Conservation (phyloP, 2,113 vertebrate species). For the Promerops cafer region DNA sequence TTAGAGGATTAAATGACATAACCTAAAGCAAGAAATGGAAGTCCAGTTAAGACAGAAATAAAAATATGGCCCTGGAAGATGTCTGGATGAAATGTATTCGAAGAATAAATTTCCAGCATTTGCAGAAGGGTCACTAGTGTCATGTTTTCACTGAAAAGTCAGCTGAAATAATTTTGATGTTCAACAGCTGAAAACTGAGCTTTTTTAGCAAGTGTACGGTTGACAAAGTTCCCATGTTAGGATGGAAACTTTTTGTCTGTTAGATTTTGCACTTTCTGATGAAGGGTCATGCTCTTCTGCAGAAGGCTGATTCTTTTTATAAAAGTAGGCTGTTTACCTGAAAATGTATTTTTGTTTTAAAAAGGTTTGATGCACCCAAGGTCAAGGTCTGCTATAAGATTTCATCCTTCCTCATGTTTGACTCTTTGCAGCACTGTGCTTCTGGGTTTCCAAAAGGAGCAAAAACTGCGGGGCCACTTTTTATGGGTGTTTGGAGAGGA, state of each 20-base stretch:
- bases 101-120: not conserved
- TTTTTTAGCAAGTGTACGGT: not conserved
- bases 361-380: not conserved
- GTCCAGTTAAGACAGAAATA: not conserved
- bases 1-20: not conserved
- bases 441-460: not conserved
- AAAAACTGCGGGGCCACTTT: not conserved
- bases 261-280: not conserved
- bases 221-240: not conserved
- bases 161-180: not conserved
- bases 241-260: not conserved
- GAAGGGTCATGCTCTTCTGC: not conserved
- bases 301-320: not conserved
- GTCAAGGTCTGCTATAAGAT: not conserved
- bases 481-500: slow-evolving; percentile 12
- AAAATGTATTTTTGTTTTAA: not conserved
- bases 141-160: not conserved
- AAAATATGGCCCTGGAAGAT: not conserved
- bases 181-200: not conserved
- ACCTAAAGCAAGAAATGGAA: not conserved
- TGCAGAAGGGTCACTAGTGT: not conserved
- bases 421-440: not conserved
- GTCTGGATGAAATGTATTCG: not conserved
- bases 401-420: not conserved
- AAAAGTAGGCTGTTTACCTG: not conserved